Conservation (phyloP, 23 tunicate genomes). For the Trididemnum clinides region DNA sequence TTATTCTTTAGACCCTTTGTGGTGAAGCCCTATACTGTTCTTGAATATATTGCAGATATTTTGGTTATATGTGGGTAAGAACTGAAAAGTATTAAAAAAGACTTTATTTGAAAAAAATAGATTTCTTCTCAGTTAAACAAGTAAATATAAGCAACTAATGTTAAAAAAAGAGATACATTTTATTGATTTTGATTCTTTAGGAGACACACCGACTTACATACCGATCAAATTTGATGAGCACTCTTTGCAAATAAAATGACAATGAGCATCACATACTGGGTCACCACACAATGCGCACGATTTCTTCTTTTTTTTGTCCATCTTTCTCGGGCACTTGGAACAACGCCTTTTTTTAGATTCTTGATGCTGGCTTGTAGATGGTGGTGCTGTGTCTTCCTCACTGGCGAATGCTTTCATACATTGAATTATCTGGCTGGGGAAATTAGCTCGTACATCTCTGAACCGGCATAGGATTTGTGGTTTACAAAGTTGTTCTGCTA, state of each 20-base stretch:
- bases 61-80: too few species aligned
- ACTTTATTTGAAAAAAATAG: too few species aligned
- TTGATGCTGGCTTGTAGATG: not conserved
- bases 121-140: not conserved
- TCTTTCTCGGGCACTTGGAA: too few species aligned
- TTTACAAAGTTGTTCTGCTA: too few species aligned
- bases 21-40: too few species aligned
- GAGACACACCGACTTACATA: not conserved
- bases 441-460: not conserved
- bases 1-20: too few species aligned
- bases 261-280: too few species aligned
- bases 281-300: not conserved
- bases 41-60: too few species aligned
- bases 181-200: not conserved
- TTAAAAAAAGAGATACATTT: not conserved
- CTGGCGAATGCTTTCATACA: not conserved
- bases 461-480: too few species aligned
- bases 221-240: not conserved
- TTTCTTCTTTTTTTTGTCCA: not conserved
- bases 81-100: too few species aligned
- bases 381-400: not conserved
- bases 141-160: not conserved
- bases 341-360: too few species aligned
- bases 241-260: not conserved
- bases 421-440: not conserved